Evolutionary conservation across 1,140 invertebrate genomes (phyloP).

Genomic region (Parasteatoda tepidariorum): DNA sequence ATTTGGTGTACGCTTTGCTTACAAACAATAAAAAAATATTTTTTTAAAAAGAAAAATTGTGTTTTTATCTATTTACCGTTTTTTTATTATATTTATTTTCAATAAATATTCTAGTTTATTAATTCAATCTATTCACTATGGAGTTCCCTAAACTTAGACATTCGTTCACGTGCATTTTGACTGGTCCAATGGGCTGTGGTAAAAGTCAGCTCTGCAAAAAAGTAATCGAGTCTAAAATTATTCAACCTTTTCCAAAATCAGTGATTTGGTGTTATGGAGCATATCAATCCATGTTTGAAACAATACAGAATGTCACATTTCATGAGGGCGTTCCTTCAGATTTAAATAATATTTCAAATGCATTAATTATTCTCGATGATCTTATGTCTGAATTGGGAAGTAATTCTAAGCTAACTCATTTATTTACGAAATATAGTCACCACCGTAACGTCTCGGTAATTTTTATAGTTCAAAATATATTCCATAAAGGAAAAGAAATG

Average conservation of each 20-base stretch:
- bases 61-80: not conserved
- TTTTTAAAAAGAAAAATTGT: not conserved
- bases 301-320: not conserved
- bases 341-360: not conserved
- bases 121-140: not conserved
- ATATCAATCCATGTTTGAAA: not conserved
- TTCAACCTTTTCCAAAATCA: not conserved
- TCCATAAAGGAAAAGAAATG: not conserved
- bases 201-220: not conserved
- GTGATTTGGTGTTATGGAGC: not conserved
- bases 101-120: not conserved
- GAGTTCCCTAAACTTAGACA: not conserved
- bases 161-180: not conserved
- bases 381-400: not conserved
- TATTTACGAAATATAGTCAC: not conserved
- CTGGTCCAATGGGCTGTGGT: not conserved
- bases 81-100: not conserved
- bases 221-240: not conserved
- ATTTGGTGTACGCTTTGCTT: constrained; percentile 6
- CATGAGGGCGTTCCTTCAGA: not conserved
- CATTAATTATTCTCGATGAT: not conserved
- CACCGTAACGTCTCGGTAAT: not conserved
- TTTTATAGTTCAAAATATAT: constrained; percentile 13
- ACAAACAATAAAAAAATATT: not conserved
- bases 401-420: not conserved